These are phyloP conservation scores for Magallana ariakensis DNA, from an alignment of 1,140 invertebrate species.

Conservation along the genomic window DNA sequence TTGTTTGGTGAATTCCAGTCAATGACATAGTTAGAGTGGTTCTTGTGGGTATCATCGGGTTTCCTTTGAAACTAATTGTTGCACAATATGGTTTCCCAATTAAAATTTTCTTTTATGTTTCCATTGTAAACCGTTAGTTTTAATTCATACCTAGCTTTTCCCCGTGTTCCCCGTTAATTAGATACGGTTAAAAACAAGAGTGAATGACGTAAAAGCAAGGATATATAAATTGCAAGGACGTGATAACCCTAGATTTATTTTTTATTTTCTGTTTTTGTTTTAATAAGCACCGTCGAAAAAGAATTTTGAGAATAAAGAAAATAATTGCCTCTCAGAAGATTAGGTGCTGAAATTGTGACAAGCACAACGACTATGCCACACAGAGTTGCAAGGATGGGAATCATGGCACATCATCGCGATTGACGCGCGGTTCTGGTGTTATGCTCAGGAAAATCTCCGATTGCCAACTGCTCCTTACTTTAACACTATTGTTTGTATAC, in stretches of 20 bases:
- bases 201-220: neutral
- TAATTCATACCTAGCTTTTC: neutral
- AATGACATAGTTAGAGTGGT: neutral
- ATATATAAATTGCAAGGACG: neutral
- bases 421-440: too few species aligned
- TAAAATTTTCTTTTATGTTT: constrained; percentile 10
- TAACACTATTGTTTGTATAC: too few species aligned
- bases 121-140: neutral
- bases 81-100: constrained; percentile 6
- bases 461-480: too few species aligned
- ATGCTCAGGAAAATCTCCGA: too few species aligned
- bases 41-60: neutral
- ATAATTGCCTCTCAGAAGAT: too few species aligned
- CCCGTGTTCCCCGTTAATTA: neutral
- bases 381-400: too few species aligned
- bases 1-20: neutral
- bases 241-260: neutral
- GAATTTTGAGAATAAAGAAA: too few species aligned
- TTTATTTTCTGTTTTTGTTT: too few species aligned
- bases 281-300: too few species aligned
- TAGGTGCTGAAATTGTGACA: too few species aligned
- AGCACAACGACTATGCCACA: too few species aligned
- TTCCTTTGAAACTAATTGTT: neutral
- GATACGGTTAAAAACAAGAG: neutral
- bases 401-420: too few species aligned